phyloP scores from a whole-genome alignment of 1,140 invertebrate species.

The Meloidogyne floridensis region DNA sequence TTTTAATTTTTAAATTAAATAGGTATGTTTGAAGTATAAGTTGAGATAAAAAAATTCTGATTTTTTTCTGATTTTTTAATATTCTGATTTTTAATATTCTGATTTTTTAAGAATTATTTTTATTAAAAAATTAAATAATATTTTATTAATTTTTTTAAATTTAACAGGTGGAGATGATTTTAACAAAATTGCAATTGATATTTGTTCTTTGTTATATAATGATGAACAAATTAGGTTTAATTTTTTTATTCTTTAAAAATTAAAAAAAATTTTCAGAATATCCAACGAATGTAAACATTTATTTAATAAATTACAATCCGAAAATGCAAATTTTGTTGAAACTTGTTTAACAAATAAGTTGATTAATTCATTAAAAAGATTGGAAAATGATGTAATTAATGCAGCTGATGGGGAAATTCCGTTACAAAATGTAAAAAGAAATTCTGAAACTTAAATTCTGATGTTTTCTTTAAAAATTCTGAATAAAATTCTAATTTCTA shows the following conservation, averaged over 20 bases:
- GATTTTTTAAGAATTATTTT: neutral
- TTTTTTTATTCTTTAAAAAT: neutral
- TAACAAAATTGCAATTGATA: constrained; percentile 1
- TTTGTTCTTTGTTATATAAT: constrained; percentile 8
- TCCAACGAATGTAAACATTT: neutral
- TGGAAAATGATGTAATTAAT: constrained; percentile 21
- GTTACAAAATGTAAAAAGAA: constrained; percentile 6
- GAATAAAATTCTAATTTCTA: neutral
- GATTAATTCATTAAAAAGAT: constrained; percentile 2
- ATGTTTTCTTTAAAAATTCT: neutral
- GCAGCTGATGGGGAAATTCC: constrained; percentile 6
- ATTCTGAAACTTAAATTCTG: neutral
- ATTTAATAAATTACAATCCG: constrained; percentile 1
- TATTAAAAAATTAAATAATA: neutral
- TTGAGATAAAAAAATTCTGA: too few species aligned
- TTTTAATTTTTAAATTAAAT: neutral
- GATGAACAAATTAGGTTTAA: neutral
- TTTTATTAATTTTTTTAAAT: neutral
- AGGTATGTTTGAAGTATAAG: too few species aligned
- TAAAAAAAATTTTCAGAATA: neutral
- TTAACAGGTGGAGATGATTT: neutral
- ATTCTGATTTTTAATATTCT: too few species aligned
- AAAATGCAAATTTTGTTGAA: constrained; percentile 14
- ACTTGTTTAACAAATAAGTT: neutral
- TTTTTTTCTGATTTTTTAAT: too few species aligned